phyloP scores from a whole-genome alignment of 30 jellyfish, hydroid and myxozoan genomes.

The Cassiopea xamachana region DNA sequence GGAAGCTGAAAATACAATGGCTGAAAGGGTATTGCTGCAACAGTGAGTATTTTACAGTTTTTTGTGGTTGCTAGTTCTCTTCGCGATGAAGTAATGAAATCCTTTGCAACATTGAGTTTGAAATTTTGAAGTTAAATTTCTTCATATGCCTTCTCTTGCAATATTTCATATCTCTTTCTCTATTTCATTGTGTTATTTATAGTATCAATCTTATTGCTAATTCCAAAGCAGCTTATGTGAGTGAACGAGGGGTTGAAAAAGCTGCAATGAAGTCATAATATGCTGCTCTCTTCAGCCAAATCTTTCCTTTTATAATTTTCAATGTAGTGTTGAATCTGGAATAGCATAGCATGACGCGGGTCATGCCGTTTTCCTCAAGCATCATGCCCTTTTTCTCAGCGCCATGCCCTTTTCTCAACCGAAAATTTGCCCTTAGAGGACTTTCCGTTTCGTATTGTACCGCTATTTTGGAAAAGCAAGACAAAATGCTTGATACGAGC shows the following conservation, averaged over 20 bases:
- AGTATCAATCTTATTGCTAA: not conserved
- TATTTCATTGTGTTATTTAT: not conserved
- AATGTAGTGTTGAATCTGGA: too few relatives aligned
- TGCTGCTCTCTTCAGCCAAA: not conserved
- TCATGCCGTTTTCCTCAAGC: too few relatives aligned
- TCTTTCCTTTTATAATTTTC: not conserved
- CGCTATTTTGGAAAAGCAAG: too few relatives aligned
- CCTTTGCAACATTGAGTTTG: too few relatives aligned
- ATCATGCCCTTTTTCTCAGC: too few relatives aligned
- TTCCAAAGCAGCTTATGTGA: not conserved
- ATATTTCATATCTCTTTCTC: not conserved
- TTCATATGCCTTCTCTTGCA: not conserved
- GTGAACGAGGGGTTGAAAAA: not conserved
- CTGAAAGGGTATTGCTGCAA: not conserved
- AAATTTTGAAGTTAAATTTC: too few relatives aligned
- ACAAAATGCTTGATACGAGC: too few relatives aligned
- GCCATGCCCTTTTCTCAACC: too few relatives aligned
- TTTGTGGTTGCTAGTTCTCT: not conserved
- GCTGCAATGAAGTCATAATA: not conserved
- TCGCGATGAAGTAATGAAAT: not conserved
- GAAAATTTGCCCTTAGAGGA: too few relatives aligned
- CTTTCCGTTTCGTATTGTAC: too few relatives aligned
- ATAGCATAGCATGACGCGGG: too few relatives aligned
- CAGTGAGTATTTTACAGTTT: not conserved
- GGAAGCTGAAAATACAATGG: not conserved